phyloP scores from a whole-genome alignment of 2,797 vertebrate species.

The Gouania willdenowi region DNA sequence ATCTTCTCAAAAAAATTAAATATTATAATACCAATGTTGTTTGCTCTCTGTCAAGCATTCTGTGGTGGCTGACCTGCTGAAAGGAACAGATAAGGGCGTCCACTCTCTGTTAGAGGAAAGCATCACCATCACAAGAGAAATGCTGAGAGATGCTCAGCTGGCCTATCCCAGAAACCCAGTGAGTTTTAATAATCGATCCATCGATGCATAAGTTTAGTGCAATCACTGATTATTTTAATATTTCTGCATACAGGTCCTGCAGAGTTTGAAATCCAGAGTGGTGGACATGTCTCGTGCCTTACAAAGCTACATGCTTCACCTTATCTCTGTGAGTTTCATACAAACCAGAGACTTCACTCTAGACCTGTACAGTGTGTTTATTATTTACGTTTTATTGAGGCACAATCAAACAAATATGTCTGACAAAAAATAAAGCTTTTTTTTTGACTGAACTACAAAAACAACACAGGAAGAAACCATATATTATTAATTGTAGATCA shows the following conservation, averaged over 20 bases:
- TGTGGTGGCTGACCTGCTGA: conserved; percentile 54
- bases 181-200: conserved; percentile 39
- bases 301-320: conserved; percentile 71
- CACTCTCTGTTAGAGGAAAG: conserved; percentile 72
- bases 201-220: too few relatives aligned
- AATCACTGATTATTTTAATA: neutral
- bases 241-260: conserved; percentile 55
- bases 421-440: too few relatives aligned
- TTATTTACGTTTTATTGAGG: too few relatives aligned
- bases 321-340: conserved; percentile 74
- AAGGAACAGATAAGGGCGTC: conserved; percentile 76
- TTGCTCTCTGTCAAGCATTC: conserved; percentile 46
- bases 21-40: too few relatives aligned
- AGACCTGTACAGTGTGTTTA: too few relatives aligned
- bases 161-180: conserved; percentile 64
- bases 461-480: too few relatives aligned
- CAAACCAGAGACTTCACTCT: too few relatives aligned
- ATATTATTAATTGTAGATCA: too few relatives aligned
- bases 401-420: too few relatives aligned
- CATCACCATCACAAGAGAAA: conserved; percentile 63
- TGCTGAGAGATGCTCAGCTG: conserved; percentile 72
- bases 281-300: conserved; percentile 70
- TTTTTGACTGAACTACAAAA: too few relatives aligned
- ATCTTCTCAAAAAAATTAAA: too few relatives aligned
- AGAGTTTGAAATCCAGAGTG: conserved; percentile 67